These are phyloP conservation scores for Heteromurus nitidus DNA, from an alignment of 2,888 invertebrate species.

Conservation along the genomic window DNA sequence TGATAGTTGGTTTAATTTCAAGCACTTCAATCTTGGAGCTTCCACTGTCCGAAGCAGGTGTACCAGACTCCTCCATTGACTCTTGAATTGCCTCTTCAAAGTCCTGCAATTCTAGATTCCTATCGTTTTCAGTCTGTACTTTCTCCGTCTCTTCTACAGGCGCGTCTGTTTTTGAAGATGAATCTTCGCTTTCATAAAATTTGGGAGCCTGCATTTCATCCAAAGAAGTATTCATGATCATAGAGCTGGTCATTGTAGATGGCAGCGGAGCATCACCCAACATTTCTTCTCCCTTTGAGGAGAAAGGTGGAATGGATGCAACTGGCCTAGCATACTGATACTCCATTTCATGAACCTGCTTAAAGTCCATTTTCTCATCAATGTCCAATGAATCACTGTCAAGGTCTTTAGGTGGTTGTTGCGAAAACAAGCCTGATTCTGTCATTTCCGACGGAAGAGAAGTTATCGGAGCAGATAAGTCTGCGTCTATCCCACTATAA, in stretches of 20 bases:
- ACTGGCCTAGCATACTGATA: conserved; percentile 59
- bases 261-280: conserved; percentile 57
- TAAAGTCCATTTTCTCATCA: conserved; percentile 63
- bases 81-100: conserved; percentile 54
- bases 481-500: conserved; percentile 59
- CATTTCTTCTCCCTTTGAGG: conserved; percentile 51
- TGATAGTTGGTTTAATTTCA: conserved; percentile 51
- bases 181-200: conserved; percentile 73
- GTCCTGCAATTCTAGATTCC: conserved; percentile 52
- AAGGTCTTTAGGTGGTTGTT: conserved; percentile 65
- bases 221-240: conserved; percentile 71
- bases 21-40: conserved; percentile 63
- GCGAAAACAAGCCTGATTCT: conserved; percentile 67
- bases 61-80: conserved; percentile 53
- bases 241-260: conserved; percentile 69
- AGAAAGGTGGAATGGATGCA: conserved; percentile 69
- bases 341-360: conserved; percentile 40
- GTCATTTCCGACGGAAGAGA: conserved; percentile 65
- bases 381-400: conserved; percentile 62
- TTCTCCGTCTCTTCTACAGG: conserved; percentile 59
- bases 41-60: conserved; percentile 55
- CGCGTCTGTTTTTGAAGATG: conserved; percentile 67
- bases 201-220: conserved; percentile 72
- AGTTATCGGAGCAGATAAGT: conserved; percentile 42
- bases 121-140: conserved; percentile 48